Percentiles rank a stretch among this genome's conserved stretches.
Conservation (phyloP, 1,140 invertebrate genomes). For the Drosophila mojavensis region DNA sequence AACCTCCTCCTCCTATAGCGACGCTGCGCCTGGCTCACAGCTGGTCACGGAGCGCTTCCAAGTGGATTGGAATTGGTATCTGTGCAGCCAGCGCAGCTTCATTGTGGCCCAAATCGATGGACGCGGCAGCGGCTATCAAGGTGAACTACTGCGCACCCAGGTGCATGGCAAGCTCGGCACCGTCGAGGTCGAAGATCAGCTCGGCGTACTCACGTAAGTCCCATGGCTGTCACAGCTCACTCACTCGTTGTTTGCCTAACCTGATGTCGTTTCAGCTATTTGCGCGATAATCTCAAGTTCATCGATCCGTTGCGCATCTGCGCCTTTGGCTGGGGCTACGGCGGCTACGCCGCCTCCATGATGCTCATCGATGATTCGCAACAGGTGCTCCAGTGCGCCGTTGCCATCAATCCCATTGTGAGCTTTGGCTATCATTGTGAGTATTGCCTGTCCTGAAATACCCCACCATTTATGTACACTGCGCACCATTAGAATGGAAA, state of each 20-base stretch:
- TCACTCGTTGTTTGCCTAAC: background rate
- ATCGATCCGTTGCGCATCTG: conserved; percentile 90
- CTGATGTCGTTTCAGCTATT: conserved; percentile 85
- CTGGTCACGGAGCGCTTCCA: conserved; percentile 90
- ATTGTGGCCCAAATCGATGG: conserved; percentile 92
- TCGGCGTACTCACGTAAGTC: conserved; percentile 90
- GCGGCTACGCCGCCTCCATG: conserved; percentile 89
- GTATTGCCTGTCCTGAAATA: conserved; percentile 51
- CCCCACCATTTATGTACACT: too few species aligned
- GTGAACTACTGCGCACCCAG: conserved; percentile 89
- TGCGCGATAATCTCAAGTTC: conserved; percentile 89
- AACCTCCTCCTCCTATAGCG: conserved; percentile 82
- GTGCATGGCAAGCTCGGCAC: conserved; percentile 88
- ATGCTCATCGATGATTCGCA: conserved; percentile 89
- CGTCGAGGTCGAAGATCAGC: conserved; percentile 92
- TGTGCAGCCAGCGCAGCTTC: conserved; percentile 90
- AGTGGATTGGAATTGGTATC: conserved; percentile 91
- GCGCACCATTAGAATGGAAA: too few species aligned
- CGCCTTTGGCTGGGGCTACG: conserved; percentile 89
- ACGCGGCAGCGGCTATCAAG: conserved; percentile 91
- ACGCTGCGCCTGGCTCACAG: conserved; percentile 90
- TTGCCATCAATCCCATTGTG: conserved; percentile 92
- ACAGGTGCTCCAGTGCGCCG: conserved; percentile 90
- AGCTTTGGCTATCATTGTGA: conserved; percentile 92
- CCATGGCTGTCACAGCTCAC: too few species aligned